Percentiles rank a stretch among this genome's conserved stretches.
phyloP scores from a whole-genome alignment of 2,797 vertebrate genomes.

The Esox masquinongy region DNA sequence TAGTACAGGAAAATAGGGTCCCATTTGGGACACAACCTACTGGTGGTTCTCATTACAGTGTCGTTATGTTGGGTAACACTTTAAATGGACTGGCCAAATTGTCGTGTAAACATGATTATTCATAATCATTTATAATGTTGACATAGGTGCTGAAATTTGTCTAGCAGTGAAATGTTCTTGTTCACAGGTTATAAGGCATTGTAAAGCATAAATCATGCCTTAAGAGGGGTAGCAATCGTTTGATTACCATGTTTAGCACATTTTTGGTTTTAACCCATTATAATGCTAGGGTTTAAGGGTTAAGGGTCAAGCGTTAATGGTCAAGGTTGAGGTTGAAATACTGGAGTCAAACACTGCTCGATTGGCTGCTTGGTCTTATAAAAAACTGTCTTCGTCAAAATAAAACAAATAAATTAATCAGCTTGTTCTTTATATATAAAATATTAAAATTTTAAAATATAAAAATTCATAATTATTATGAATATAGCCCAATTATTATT shows the following conservation, averaged over 20 bases:
- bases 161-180: slow-evolving; percentile 49
- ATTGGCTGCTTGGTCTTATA: slow-evolving; percentile 69
- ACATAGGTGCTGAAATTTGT: slow-evolving; percentile 34
- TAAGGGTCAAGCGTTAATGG: slow-evolving; percentile 45
- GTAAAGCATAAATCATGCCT: neutral
- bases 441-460: slow-evolving; percentile 83
- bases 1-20: too few species aligned
- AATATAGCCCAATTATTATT: slow-evolving; percentile 70
- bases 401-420: slow-evolving; percentile 82
- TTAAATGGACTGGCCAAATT: slow-evolving; percentile 40
- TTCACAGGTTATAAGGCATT: neutral
- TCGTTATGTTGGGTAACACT: slow-evolving; percentile 58
- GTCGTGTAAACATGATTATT: slow-evolving; percentile 19
- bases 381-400: slow-evolving; percentile 57
- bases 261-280: slow-evolving; percentile 68
- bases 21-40: too few species aligned
- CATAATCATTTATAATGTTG: slow-evolving; percentile 26
- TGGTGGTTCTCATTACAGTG: neutral
- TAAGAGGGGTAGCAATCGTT: slow-evolving; percentile 58
- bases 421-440: slow-evolving; percentile 85
- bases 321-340: slow-evolving; percentile 88
- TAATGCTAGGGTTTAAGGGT: slow-evolving; percentile 85
- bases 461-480: slow-evolving; percentile 68
- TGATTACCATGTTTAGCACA: slow-evolving; percentile 34
- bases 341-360: slow-evolving; percentile 87